Evolutionary conservation across 2,888 invertebrate species (phyloP), one percentile per base, ranked within the genome.

Genomic region (Ophion costatus): DNA sequence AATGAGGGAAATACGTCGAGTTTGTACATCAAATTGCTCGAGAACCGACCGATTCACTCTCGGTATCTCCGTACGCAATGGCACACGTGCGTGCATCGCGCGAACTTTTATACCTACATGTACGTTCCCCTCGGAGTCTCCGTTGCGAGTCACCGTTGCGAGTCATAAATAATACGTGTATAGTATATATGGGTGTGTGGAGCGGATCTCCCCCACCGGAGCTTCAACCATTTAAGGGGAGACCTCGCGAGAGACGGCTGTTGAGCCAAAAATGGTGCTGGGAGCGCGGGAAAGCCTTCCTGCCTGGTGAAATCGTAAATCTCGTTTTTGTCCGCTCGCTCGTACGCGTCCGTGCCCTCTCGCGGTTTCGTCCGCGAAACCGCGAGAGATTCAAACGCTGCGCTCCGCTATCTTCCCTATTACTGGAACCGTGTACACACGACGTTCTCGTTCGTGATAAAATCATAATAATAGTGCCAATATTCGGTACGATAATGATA

Each of bases 251-350:
- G 56, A 57, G 71, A 73, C 64, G 59, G 70, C 81, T 73, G 81
- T 57, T 81, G 71, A 24, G 81, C 88, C 88, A 86, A 88, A 88
- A 88, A 88, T 88, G 88, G 88, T 69, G 82, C 82, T 70, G 11
- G 29, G 75, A 69, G 71, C 77, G 77, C 86, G 87, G 89, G 88
- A 90, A 89, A 89, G 87, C 87, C 84, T 85, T 87, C 86, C 86
- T 70, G 80, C 80, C 84, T 82, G 86, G 89, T 88, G 89, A 89
- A 90, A 90, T 90, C 90, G 89, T 90, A 90, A 90, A 90, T 90
- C 90, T 90, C 83, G 64, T 85, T 59, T 77, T 42, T 77, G 56
- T 69, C 38, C 57, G 10, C 76, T 14, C 77, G n/a, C 51, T 76
- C 66, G 29, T 75, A 38, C 22, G 42, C 38, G 51, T 75, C 9